These are phyloP conservation scores for Epizoanthus scotinus DNA, from an alignment of 92 coral and sea anemone genomes.

Conservation along the genomic window DNA sequence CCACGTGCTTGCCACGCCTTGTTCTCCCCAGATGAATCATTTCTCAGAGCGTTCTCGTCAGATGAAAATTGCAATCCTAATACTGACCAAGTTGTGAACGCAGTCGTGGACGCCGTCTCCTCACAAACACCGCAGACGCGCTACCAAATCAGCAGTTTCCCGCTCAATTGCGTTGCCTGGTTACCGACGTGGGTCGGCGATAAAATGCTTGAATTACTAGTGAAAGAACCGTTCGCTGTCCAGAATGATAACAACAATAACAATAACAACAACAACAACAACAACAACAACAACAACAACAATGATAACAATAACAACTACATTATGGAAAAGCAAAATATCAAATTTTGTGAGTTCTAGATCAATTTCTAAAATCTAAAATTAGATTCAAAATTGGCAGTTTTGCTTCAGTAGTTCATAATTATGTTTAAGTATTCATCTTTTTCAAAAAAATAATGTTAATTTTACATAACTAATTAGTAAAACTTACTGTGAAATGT, in stretches of 20 bases:
- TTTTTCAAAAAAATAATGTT: no score
- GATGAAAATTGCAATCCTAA: constrained; percentile 24
- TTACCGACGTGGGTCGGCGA: constrained; percentile 49
- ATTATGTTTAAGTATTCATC: no score
- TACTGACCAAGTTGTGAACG: constrained; percentile 33
- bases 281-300: no score
- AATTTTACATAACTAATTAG: no score
- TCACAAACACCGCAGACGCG: constrained; percentile 45
- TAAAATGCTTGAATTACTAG: constrained; percentile 19
- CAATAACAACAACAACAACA: background rate
- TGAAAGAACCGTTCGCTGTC: background rate
- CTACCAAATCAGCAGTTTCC: constrained; percentile 43
- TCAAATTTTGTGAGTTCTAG: background rate
- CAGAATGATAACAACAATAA: constrained; percentile 11
- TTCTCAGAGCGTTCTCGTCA: constrained; percentile 19
- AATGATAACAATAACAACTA: background rate
- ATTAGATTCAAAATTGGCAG: no score
- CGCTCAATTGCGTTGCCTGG: constrained; percentile 50
- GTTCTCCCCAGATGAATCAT: constrained; percentile 22
- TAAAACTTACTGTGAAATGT: no score
- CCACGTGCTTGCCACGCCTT: background rate
- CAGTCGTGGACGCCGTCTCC: constrained; percentile 48
- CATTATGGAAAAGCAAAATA: background rate
- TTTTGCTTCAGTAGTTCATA: no score
- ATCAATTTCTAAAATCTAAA: no score